Base-by-base conservation (phyloP, 2,113 vertebrate species). In the Strix uralensis region DNA sequence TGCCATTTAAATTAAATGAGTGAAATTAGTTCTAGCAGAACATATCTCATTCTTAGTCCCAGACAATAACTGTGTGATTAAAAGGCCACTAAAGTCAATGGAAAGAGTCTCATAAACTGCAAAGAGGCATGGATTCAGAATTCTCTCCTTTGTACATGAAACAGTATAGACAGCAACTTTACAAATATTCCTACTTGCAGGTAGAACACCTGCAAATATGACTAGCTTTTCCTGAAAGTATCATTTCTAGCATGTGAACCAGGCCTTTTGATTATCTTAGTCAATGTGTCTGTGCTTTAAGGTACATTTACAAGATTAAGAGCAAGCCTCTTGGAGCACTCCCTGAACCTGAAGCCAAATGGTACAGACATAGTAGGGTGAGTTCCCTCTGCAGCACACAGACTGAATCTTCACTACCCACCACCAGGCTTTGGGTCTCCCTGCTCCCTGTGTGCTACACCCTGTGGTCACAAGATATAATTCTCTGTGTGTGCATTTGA, bases 331-430 rank as follows among this genome's bases (percentile, higher is more conserved):
- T 26, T 1, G 21, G 40, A 61, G 13, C 4, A 23, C 7, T 51
- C 55, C 17, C 16, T 44, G 34, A 36, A 46, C 8, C 65, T 29
- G 13, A 7, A 46, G 36, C 34, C 71, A 86, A 72, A 34, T 0
- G 2, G 29, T 54, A 72, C 11, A 54, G 42, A 36, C 0, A 0
- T 4, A n/a, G 46, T 1, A 44, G 40, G 30, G n/a, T 0, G 2
- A 51, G 10, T 46, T 79, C 27, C 40, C 46, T 42, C 23, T n/a
- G 59, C 40, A 61, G 57, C 26, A 25, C 17, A 10, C 51, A 25
- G 32, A 4, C n/a, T 40, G 40, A 32, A 20, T 32, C 23, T 29
- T 52, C 32, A 5, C 58, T 11, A 17, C 11, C 5, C 5, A 12
- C 4, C 12, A 22, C 38, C 6, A 26, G 63, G 17, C n/a, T 71